phyloP scores from a whole-genome alignment of 2,113 vertebrate genomes.

The Oryzias woworae region DNA sequence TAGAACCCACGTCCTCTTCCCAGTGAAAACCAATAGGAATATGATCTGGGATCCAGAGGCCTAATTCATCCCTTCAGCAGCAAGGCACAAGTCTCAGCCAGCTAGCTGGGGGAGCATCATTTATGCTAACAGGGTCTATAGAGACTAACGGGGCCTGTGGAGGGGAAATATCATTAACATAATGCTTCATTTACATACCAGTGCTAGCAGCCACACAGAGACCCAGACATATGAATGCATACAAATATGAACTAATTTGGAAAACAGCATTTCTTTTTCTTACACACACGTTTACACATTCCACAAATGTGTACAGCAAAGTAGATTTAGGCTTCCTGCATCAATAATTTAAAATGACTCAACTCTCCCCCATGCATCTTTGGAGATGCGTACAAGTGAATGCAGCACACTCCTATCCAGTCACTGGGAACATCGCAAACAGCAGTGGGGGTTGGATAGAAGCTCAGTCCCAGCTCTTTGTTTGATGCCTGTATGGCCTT shows the following conservation, averaged over 20 bases:
- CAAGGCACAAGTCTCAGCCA: slow-evolving; percentile 17
- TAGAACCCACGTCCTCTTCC: slow-evolving; percentile 30
- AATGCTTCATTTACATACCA: slow-evolving; percentile 59
- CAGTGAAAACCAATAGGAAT: slow-evolving; percentile 56
- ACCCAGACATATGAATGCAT: slow-evolving; percentile 12
- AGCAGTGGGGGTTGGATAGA: slow-evolving; percentile 35
- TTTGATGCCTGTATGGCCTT: slow-evolving; percentile 74
- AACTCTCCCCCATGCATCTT: background rate
- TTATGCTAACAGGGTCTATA: slow-evolving; percentile 61
- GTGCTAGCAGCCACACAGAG: slow-evolving; percentile 32
- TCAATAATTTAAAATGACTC: slow-evolving; percentile 4
- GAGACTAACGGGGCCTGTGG: slow-evolving; percentile 47
- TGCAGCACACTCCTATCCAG: background rate
- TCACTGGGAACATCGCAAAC: slow-evolving; percentile 20
- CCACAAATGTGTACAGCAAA: background rate
- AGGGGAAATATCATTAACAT: slow-evolving; percentile 55
- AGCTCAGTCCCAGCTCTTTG: slow-evolving; percentile 66
- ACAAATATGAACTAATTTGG: slow-evolving; percentile 1
- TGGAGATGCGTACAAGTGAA: slow-evolving; percentile 1
- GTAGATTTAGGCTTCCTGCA: background rate
- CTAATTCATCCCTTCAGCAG: slow-evolving; percentile 53
- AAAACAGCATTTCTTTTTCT: background rate
- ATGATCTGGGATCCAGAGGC: slow-evolving; percentile 42
- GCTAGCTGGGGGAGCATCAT: slow-evolving; percentile 52
- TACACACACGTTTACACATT: slow-evolving; percentile 5